These are phyloP conservation scores for Rhyacophila evoluta DNA, from an alignment of 2,888 invertebrate genomes.

Conservation along the genomic window DNA sequence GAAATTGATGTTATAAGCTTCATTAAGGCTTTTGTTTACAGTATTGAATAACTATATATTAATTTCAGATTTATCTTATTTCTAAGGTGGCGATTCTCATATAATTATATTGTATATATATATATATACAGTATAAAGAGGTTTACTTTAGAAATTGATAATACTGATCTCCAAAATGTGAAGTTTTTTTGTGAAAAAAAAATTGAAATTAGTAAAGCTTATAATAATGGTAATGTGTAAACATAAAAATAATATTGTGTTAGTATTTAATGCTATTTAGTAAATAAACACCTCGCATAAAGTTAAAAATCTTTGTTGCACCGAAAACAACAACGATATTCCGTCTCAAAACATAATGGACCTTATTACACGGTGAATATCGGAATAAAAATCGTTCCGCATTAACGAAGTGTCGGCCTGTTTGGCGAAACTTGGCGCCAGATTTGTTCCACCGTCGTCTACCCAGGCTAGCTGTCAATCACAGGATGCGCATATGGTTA, in stretches of 20 bases:
- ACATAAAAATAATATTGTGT: too few relatives aligned
- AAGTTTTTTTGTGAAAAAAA: background rate
- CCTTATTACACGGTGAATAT: background rate
- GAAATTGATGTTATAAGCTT: too few relatives aligned
- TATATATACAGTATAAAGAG: too few relatives aligned
- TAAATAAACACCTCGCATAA: background rate
- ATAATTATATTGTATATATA: too few relatives aligned
- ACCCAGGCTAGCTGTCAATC: constrained; percentile 23
- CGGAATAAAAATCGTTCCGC: background rate
- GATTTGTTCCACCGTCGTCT: background rate
- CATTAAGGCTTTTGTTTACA: too few relatives aligned
- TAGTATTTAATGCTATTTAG: constrained; percentile 3
- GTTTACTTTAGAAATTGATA: too few relatives aligned
- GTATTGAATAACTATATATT: too few relatives aligned
- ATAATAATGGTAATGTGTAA: too few relatives aligned
- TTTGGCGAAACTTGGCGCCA: constrained; percentile 11
- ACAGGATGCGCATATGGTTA: constrained; percentile 23
- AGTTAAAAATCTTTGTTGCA: background rate
- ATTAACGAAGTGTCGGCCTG: background rate
- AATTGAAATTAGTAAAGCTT: too few relatives aligned
- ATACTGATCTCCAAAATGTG: background rate
- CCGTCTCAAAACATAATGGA: background rate
- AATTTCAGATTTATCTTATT: too few relatives aligned
- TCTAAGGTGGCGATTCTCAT: too few relatives aligned
- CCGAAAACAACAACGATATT: constrained; percentile 1